These are phyloP conservation scores for Strix uralensis DNA, from an alignment of 2,113 vertebrate genomes.

Conservation along the genomic window DNA sequence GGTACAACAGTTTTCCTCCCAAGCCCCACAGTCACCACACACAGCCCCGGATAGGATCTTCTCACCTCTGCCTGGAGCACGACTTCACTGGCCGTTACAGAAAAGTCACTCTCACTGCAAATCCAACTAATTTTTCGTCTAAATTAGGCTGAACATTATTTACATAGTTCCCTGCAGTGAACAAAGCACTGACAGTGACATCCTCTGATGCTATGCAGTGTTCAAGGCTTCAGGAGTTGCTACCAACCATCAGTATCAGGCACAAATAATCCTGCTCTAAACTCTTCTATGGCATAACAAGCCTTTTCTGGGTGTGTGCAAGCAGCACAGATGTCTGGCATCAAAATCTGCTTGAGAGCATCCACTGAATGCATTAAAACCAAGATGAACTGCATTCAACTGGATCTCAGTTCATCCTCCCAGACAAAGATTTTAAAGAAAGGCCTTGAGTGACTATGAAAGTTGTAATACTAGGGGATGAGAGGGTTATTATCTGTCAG, in stretches of 20 bases:
- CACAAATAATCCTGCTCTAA: neutral
- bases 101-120: constrained; percentile 68
- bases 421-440: constrained; percentile 8
- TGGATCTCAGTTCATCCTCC: neutral
- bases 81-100: constrained; percentile 36
- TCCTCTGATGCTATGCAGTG: constrained; percentile 57
- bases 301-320: neutral
- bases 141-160: constrained; percentile 72
- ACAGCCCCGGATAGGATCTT: neutral
- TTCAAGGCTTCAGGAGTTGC: constrained; percentile 68
- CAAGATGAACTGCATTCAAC: neutral
- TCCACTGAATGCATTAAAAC: neutral
- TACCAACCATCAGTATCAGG: constrained; percentile 10
- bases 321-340: constrained; percentile 34
- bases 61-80: neutral
- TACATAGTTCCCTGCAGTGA: constrained; percentile 72
- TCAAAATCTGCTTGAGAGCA: constrained; percentile 33
- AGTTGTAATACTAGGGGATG: neutral
- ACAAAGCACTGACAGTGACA: constrained; percentile 65
- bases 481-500: neutral
- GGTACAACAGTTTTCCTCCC: neutral
- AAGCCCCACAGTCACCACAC: neutral
- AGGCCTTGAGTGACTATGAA: neutral
- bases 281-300: neutral
- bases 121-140: constrained; percentile 57